A percentile compares a stretch with the other conserved stretches of the same genome.
phyloP scores from a whole-genome alignment of 2,888 invertebrate genomes.

The Apodemia mormo region DNA sequence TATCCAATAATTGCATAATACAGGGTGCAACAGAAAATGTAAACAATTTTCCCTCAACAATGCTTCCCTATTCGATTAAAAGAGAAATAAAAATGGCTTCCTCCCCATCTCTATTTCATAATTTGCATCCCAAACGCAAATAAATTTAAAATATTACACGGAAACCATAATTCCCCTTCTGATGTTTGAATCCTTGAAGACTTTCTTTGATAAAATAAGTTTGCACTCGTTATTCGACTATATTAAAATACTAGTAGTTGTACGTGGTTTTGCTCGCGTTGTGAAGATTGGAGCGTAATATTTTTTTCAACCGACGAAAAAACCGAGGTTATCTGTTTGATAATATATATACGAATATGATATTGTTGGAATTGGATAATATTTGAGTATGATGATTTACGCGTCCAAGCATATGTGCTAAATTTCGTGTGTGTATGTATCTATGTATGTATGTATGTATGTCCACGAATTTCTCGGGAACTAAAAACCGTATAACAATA shows the following conservation, averaged over 20 bases:
- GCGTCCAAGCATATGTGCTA: too few species aligned
- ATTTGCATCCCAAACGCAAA: constrained; percentile 79
- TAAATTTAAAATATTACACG: constrained; percentile 76
- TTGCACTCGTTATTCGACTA: neutral
- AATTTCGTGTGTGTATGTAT: too few species aligned
- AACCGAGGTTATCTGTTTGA: too few species aligned
- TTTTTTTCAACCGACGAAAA: too few species aligned
- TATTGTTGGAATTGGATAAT: too few species aligned
- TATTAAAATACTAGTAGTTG: neutral
- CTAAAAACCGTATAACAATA: too few species aligned
- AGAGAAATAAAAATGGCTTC: constrained; percentile 52
- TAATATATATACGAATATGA: too few species aligned
- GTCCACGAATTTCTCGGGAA: too few species aligned
- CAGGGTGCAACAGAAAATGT: constrained; percentile 48
- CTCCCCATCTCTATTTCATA: constrained; percentile 75
- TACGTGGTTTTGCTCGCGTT: neutral
- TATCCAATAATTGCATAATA: constrained; percentile 39
- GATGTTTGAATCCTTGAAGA: constrained; percentile 59
- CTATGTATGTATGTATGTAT: too few species aligned
- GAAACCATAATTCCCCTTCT: constrained; percentile 70
- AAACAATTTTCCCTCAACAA: constrained; percentile 68
- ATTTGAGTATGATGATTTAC: too few species aligned
- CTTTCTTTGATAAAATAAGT: constrained; percentile 26
- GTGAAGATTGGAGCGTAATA: too few species aligned
- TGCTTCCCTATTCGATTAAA: constrained; percentile 73